Percentiles rank a stretch among this genome's conserved stretches.
phyloP scores from a whole-genome alignment of 53 echinoderm and acorn worm species.

The Holothuria leucospilota region DNA sequence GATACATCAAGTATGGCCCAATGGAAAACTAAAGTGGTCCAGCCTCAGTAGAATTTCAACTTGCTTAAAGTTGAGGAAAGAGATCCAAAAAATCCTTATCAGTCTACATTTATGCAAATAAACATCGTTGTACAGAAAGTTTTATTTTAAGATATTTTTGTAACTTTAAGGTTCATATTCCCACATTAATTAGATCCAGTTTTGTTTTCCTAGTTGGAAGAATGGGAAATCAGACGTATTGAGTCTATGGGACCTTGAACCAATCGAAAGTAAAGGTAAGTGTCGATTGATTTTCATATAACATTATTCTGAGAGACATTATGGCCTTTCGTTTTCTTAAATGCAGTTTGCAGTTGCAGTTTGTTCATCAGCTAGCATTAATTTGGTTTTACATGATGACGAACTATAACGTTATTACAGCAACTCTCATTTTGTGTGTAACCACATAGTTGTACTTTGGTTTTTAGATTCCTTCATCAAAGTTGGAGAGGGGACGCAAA shows the following conservation, averaged over 20 bases:
- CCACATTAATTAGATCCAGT: background rate
- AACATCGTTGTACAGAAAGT: background rate
- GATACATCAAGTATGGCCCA: no score
- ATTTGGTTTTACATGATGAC: background rate
- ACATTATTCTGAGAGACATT: no score
- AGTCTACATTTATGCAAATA: no score
- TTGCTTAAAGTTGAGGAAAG: no score
- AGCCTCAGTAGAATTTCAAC: no score
- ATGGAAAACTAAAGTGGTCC: no score
- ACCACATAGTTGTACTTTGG: background rate
- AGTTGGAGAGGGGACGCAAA: conserved; percentile 73
- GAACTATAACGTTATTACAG: background rate
- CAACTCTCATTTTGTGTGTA: no score
- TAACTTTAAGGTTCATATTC: no score
- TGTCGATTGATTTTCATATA: background rate
- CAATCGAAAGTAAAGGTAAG: conserved; percentile 78
- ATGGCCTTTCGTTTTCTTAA: no score
- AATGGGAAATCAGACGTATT: conserved; percentile 85
- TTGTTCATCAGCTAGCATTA: background rate
- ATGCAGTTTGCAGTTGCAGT: no score
- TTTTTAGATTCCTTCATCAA: conserved; percentile 70
- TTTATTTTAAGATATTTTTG: background rate
- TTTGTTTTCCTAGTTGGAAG: conserved; percentile 72
- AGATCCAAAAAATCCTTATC: no score
- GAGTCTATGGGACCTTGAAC: conserved; percentile 94